Evolutionary conservation across 2,888 invertebrate species (phyloP), one percentile per base, ranked within the genome.

Genomic region (Isoperla grammatica): DNA sequence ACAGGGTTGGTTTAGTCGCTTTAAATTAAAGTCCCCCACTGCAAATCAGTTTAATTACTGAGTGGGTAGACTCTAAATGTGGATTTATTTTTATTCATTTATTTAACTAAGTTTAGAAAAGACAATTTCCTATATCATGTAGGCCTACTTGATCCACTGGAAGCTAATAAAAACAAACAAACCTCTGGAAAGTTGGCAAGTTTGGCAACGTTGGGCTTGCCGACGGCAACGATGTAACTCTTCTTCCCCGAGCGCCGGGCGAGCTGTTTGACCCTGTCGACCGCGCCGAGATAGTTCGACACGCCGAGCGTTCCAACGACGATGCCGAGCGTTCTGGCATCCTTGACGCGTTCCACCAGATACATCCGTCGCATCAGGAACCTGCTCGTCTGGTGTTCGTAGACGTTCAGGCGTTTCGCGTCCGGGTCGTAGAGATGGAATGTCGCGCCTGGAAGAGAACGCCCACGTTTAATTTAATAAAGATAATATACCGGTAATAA

Each of bases 191-290:
- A 95, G 76, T 99, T 99, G 0, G 95, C 95, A 62, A 99, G 76
- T 74, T 99, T 99, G 0, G 93, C 88, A 11, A 91, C 88, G 77
- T 94, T 97, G 2, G 95, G 88, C 73, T 95, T 95, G 4, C 97
- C 98, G 57, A 98, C 91, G 20, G 90, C 91, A 58, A 98, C 85
- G 48, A 93, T 86, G 71, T 97, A 96, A 64, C 87, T 86, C 72
- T 92, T 95, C 71, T 95, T 95, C 0, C 87, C 87, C 59, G 87
- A 85, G 1, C 79, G 74, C 68, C 82, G 84, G 40, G 93, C 84
- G 56, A 94, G 76, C 56, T 79, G 73, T 72, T 90, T 87, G 66
- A 95, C 75, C 59, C 86, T 80, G n/a, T 79, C 79, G 9, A 95
- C 85, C 8, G 89, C 83, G 59, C 84, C 81, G 42, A 88, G 77